Evolutionary conservation across 2,113 vertebrate species (phyloP).

Genomic region (Myanophis thanlyinensis): DNA sequence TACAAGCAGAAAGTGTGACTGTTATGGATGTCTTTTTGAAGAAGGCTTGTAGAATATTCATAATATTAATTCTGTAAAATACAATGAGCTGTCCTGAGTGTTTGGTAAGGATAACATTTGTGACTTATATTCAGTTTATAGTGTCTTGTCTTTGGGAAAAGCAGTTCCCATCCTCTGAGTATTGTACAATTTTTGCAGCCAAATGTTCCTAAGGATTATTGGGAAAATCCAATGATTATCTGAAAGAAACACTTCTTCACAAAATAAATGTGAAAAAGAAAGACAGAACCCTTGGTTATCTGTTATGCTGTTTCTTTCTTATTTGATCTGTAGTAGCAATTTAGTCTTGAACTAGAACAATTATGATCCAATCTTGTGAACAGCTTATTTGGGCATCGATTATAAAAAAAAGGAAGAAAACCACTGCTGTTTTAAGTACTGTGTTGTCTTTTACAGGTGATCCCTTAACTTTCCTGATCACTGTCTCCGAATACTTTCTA

Average conservation of each 20-base stretch:
- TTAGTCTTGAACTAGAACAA: neutral
- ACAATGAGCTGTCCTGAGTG: neutral
- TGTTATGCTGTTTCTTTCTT: neutral
- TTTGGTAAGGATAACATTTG: neutral
- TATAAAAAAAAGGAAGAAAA: neutral
- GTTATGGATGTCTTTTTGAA: neutral
- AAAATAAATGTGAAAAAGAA: neutral
- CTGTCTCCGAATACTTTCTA: slow-evolving; percentile 32
- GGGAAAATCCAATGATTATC: neutral
- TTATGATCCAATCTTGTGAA: neutral
- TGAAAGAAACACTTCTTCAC: neutral
- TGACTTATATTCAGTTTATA: neutral
- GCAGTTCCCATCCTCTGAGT: neutral
- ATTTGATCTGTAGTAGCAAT: neutral
- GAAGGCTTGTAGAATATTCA: neutral
- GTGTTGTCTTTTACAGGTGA: slow-evolving; percentile 41
- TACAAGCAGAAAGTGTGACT: neutral
- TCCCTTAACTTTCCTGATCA: slow-evolving; percentile 32
- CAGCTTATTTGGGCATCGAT: neutral
- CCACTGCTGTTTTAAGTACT: neutral
- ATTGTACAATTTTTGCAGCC: neutral
- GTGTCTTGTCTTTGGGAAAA: neutral
- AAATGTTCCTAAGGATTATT: neutral
- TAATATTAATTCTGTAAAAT: neutral
- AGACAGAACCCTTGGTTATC: neutral